Percentiles rank a stretch among this genome's conserved stretches.
Conservation (phyloP, 2,113 vertebrate genomes). For the Cyprinodon brontotheroides region DNA sequence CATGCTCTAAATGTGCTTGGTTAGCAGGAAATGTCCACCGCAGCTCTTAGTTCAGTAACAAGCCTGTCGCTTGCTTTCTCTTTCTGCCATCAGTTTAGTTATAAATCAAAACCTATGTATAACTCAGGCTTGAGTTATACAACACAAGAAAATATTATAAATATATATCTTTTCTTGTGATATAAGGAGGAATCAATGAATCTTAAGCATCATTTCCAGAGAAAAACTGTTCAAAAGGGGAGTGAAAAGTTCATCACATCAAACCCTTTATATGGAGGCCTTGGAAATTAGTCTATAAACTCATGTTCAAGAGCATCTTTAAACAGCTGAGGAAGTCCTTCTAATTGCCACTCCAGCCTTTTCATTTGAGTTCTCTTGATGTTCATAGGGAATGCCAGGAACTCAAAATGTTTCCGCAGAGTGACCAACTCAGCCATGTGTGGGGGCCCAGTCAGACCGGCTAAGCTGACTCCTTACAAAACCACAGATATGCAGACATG, state of each 20-base stretch:
- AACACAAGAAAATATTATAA: not conserved
- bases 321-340: constrained; percentile 18
- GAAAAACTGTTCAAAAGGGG: not conserved
- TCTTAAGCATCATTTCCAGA: not conserved
- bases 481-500: constrained; percentile 60
- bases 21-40: constrained; percentile 53
- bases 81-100: not conserved
- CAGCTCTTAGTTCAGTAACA: constrained; percentile 17
- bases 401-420: constrained; percentile 31
- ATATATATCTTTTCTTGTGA: no score
- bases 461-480: constrained; percentile 34
- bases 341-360: not conserved
- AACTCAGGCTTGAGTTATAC: no score
- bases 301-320: constrained; percentile 17
- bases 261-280: constrained; percentile 9
- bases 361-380: not conserved
- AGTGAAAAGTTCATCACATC: not conserved
- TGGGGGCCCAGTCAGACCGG: constrained; percentile 33
- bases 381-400: constrained; percentile 24
- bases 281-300: constrained; percentile 24
- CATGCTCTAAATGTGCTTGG: constrained; percentile 47
- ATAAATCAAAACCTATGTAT: not conserved
- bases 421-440: constrained; percentile 28
- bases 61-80: constrained; percentile 2
- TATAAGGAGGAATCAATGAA: no score